phyloP scores from a whole-genome alignment of 2,797 vertebrate genomes.

The Eutrigla gurnardus region DNA sequence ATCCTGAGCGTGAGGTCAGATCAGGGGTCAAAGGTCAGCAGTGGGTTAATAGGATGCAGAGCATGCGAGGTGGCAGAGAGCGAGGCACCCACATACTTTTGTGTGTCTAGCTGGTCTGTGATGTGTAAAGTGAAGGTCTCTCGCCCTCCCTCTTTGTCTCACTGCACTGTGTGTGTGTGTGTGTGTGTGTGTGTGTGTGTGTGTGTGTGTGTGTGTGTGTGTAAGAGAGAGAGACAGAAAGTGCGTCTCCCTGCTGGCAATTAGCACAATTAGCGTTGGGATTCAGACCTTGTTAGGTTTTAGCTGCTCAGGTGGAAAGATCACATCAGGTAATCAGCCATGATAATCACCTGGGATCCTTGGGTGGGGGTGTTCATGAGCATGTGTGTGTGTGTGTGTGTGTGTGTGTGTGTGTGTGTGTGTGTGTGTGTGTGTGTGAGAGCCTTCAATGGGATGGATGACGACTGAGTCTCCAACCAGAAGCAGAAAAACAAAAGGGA shows the following conservation, averaged over 20 bases:
- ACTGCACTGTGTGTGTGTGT: conserved; percentile 3
- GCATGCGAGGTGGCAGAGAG: background rate
- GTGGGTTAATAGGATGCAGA: conserved; percentile 40
- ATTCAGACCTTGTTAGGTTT: conserved; percentile 75
- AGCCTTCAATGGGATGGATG: conserved; percentile 18
- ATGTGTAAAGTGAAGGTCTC: background rate
- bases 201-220: background rate
- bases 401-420: background rate
- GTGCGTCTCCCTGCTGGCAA: conserved; percentile 55
- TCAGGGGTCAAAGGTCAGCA: conserved; percentile 36
- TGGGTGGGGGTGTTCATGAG: background rate
- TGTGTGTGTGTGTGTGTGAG: conserved; percentile 4
- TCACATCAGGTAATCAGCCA: conserved; percentile 80
- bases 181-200: conserved; percentile 7
- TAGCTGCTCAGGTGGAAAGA: conserved; percentile 81
- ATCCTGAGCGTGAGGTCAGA: conserved; percentile 14
- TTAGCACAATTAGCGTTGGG: conserved; percentile 73
- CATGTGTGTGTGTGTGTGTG: conserved; percentile 23
- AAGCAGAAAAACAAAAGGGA: conserved; percentile 17
- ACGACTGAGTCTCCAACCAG: conserved; percentile 16
- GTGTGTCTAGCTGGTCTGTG: background rate
- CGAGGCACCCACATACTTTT: background rate
- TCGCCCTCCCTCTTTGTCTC: background rate
- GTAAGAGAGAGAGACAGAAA: conserved; percentile 4
- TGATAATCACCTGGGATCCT: conserved; percentile 63